Evolutionary conservation across 2,797 vertebrate species (phyloP).

Genomic region (Diceros bicornis): DNA sequence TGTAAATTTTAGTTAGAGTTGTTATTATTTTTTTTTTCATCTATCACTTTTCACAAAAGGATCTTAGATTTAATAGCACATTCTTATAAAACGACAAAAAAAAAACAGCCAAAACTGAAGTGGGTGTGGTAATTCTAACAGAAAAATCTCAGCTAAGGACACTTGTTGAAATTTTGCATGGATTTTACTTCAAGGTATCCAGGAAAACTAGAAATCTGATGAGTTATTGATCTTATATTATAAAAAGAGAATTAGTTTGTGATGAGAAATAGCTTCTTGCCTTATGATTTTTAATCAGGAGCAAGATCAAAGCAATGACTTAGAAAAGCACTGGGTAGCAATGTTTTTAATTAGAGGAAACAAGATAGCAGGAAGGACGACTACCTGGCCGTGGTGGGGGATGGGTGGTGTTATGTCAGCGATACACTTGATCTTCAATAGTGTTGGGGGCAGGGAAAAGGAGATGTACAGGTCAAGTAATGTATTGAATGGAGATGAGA

Average conservation of each 20-base stretch:
- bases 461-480: neutral
- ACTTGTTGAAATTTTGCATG: neutral
- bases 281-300: neutral
- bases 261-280: neutral
- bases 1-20: neutral
- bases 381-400: accelerated
- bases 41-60: neutral
- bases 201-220: slow-evolving; percentile 31
- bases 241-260: slow-evolving; percentile 22
- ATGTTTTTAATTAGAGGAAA: neutral
- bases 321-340: neutral
- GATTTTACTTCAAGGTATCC: slow-evolving; percentile 10
- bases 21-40: neutral
- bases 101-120: neutral
- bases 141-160: neutral
- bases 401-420: neutral
- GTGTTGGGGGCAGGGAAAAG: neutral
- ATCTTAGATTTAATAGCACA: neutral
- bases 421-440: neutral
- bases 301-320: neutral
- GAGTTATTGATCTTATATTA: neutral
- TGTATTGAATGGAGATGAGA: neutral
- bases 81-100: neutral
- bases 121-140: neutral
- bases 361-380: neutral